These are phyloP conservation scores for Papilio gigon DNA, from an alignment of 2,888 invertebrate genomes.

Conservation along the genomic window DNA sequence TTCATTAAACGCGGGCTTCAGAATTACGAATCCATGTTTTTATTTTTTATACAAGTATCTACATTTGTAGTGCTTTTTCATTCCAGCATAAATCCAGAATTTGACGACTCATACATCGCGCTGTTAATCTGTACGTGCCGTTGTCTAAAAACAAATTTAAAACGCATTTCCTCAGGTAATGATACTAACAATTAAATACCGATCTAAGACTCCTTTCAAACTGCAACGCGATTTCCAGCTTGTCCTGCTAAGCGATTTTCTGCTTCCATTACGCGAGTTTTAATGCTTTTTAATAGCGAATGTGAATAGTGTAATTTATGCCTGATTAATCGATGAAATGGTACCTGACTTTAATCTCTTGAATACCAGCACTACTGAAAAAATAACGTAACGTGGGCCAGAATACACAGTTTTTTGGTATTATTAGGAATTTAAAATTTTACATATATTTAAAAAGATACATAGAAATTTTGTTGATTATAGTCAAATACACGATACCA, in stretches of 20 bases:
- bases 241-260: constrained; percentile 5
- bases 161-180: constrained; percentile 27
- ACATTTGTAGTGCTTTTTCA: neutral
- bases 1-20: neutral
- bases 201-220: neutral
- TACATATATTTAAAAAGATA: neutral
- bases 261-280: constrained; percentile 1
- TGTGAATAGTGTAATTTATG: constrained; percentile 1
- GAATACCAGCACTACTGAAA: constrained; percentile 7
- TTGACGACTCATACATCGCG: neutral
- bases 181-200: neutral
- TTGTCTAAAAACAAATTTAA: neutral
- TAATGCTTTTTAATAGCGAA: constrained; percentile 11
- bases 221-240: constrained; percentile 26
- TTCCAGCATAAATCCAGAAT: constrained; percentile 4
- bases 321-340: constrained; percentile 1
- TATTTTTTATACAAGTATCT: neutral
- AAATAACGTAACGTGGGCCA: constrained; percentile 27
- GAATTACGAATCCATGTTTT: neutral
- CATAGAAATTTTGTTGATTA: neutral
- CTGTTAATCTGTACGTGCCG: neutral
- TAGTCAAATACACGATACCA: neutral
- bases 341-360: constrained; percentile 1
- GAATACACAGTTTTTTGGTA: too few species aligned
- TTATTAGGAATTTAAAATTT: too few species aligned